Conservation (phyloP, 2,888 invertebrate genomes). For the Lamproptera curius region DNA sequence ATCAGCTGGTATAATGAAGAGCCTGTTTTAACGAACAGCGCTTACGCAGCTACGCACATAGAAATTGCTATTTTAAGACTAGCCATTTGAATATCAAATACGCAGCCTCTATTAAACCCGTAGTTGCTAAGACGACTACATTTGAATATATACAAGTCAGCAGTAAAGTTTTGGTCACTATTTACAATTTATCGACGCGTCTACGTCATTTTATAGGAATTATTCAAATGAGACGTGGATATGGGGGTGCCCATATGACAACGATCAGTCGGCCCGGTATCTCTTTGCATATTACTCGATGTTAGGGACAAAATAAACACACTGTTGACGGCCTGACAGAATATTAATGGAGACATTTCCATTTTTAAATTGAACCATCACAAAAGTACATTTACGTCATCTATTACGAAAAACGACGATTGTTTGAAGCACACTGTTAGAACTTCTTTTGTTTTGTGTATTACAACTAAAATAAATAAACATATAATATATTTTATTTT, state of each 20-base stretch:
- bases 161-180: neutral
- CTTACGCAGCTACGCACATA: neutral
- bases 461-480: neutral
- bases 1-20: too few species aligned
- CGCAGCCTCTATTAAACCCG: neutral
- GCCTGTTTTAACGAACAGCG: too few species aligned
- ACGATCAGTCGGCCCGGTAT: constrained; percentile 1
- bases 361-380: constrained; percentile 10
- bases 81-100: neutral
- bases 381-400: neutral
- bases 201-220: neutral
- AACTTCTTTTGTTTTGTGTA: neutral
- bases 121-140: neutral
- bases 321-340: constrained; percentile 6
- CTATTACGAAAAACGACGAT: too few species aligned
- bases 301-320: constrained; percentile 5
- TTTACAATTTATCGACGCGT: neutral
- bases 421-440: neutral
- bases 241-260: neutral
- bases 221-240: constrained; percentile 13
- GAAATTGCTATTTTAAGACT: neutral
- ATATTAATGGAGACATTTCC: constrained; percentile 18
- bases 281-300: constrained; percentile 8
- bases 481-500: neutral
- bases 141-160: neutral